These are phyloP conservation scores for Astropecten irregularis DNA, from an alignment of 53 echinoderm and acorn worm species.

Conservation along the genomic window DNA sequence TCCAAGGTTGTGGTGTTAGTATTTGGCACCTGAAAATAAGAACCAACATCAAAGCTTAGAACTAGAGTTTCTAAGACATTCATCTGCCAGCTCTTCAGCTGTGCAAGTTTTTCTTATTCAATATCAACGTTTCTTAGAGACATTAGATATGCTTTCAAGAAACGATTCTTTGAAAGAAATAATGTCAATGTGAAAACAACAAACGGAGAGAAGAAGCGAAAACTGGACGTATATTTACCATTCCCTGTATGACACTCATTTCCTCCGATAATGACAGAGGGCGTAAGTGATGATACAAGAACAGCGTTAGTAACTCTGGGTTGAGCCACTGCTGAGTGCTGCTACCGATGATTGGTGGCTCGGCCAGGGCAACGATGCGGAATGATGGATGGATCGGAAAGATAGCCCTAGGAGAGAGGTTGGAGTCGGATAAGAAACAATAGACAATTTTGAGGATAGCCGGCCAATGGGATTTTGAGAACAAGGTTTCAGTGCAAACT, in stretches of 20 bases:
- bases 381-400: conserved; percentile 90
- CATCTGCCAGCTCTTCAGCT: too few relatives aligned
- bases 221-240: conserved; percentile 68
- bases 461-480: too few relatives aligned
- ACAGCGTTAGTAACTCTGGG: conserved; percentile 90
- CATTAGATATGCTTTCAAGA: too few relatives aligned
- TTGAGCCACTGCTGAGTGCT: conserved; percentile 97
- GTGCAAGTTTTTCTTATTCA: too few relatives aligned
- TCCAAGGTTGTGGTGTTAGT: conserved; percentile 72
- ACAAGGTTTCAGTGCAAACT: too few relatives aligned
- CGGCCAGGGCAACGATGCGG: conserved; percentile 88
- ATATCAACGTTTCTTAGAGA: too few relatives aligned
- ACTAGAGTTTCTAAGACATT: too few relatives aligned
- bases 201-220: neutral
- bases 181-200: neutral
- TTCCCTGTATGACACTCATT: conserved; percentile 85
- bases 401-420: conserved; percentile 61
- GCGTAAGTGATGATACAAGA: conserved; percentile 91
- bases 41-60: neutral
- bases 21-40: conserved; percentile 66
- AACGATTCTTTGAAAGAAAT: too few relatives aligned
- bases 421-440: neutral
- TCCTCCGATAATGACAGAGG: conserved; percentile 90
- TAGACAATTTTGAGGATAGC: too few relatives aligned
- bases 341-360: conserved; percentile 92